Conservation (phyloP, 2,113 vertebrate genomes). For the Myiagra hebetior region DNA sequence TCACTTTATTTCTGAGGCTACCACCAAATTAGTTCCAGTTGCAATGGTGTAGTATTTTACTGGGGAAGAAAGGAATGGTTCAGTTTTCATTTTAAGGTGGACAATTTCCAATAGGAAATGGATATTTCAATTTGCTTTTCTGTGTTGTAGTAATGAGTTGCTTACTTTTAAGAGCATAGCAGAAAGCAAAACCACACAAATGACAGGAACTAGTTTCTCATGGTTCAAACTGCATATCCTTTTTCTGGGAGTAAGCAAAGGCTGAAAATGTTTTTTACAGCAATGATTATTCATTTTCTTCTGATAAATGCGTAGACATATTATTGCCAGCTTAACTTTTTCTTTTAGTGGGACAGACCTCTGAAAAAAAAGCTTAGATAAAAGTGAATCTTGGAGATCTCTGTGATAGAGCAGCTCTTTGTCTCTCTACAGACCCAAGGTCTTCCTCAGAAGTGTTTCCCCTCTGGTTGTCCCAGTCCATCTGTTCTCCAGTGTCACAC, state of each 20-base stretch:
- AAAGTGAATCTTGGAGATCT: not conserved
- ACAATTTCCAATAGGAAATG: constrained; percentile 25
- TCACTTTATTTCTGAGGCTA: not conserved
- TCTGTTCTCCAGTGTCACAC: not conserved
- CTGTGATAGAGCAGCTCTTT: not conserved
- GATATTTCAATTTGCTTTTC: constrained; percentile 20
- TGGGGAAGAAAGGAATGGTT: not conserved
- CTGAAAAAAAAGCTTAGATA: not conserved
- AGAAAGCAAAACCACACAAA: not conserved
- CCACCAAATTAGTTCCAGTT: constrained; percentile 52
- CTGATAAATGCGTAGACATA: not conserved
- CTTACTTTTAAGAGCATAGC: not conserved
- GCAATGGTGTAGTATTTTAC: not conserved
- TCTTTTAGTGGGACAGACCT: not conserved
- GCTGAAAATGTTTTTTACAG: not conserved
- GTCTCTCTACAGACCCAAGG: not conserved
- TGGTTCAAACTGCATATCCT: not conserved
- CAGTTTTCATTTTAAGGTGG: constrained; percentile 14
- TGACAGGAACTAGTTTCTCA: not conserved
- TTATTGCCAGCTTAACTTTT: not conserved
- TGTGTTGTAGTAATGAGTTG: not conserved
- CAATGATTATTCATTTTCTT: not conserved
- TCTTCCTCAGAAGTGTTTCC: not conserved
- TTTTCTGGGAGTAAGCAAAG: not conserved
- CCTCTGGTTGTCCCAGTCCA: not conserved